Evolutionary conservation across 2,797 vertebrate genomes (phyloP).

Genomic region (Rousettus madagascariensis): DNA sequence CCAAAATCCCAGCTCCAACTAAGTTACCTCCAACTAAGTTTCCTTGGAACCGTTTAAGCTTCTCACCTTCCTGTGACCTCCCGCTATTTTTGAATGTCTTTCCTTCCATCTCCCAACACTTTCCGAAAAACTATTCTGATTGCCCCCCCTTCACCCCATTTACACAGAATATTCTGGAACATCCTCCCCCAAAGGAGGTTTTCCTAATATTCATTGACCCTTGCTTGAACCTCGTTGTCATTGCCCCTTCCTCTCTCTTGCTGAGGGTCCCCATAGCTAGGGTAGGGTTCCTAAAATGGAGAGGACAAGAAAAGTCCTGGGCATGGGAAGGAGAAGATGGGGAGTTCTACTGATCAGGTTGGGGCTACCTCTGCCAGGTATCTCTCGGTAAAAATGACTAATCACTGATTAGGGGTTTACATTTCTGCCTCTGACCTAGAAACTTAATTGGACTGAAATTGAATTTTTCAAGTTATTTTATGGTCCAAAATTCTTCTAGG

Average conservation of each 20-base stretch:
- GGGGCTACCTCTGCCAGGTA: not conserved
- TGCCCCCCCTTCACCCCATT: not conserved
- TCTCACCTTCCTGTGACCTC: not conserved
- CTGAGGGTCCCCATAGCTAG: not conserved
- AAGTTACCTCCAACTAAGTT: not conserved
- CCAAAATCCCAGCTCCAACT: not conserved
- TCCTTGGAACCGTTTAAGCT: not conserved
- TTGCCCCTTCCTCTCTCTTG: not conserved
- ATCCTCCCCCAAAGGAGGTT: too few relatives aligned
- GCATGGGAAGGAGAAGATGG: not conserved
- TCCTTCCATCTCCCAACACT: not conserved
- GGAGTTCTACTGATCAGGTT: not conserved
- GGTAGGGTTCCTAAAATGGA: not conserved
- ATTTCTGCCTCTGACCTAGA: not conserved
- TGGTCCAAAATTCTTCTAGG: constrained; percentile 52
- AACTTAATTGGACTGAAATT: constrained; percentile 34
- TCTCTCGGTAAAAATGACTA: not conserved
- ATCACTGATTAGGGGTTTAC: not conserved
- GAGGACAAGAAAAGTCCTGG: not conserved
- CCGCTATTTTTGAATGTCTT: not conserved
- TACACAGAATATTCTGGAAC: not conserved
- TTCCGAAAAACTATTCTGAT: not conserved
- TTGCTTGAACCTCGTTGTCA: not conserved
- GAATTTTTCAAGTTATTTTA: constrained; percentile 46
- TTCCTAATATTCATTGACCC: not conserved